Base-by-base conservation (phyloP, 2,888 invertebrate species). In the Aproaerema taeniolella region DNA sequence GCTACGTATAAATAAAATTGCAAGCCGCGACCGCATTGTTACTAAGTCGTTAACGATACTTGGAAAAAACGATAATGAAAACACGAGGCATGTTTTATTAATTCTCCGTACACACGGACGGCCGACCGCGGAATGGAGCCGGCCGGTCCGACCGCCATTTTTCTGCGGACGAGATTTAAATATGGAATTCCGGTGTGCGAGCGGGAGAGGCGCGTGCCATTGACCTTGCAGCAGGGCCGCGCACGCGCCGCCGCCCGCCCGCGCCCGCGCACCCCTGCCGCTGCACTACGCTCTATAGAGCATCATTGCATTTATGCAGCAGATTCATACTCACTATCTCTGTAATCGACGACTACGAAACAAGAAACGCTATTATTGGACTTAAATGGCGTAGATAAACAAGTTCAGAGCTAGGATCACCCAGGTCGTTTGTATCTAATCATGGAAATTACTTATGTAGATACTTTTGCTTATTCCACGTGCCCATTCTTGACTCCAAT, bases 141-240 rank as follows among this genome's bases (percentile, higher is more conserved):
- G 68, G 76, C 76, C 78, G 83, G 38, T 30, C 55, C 62, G 60
- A 77, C 76, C 80, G 86, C 83, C 83, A 83, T 85, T 85, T 86
- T 86, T 86, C 82, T 85, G 83, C 85, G 83, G 85, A 80, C 82
- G 82, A 83, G 83, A 85, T 85, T 86, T 85, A 86, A 86, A 86
- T 85, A 85, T 86, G 86, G 86, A 83, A 86, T 86, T 83, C 85
- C 85, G 85, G 85, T 83, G 86, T 83, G 83, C 77, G 85, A 85
- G 85, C 73, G 74, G 78, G 85, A 85, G 76, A 77, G 79, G 61
- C 75, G 80, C 80, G 80, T 83, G 85, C 83, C 82, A 86, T 83
- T 86, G 85, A 86, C 85, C 83, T 83, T 83, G 85, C 73, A 70
- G 68, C 74, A 72, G 76, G 75, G 76, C 77, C 74, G 76, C 74